Evolutionary conservation across 2,888 invertebrate genomes (phyloP), one percentile per base, ranked within the genome.

Genomic region (Pyralis farinalis): DNA sequence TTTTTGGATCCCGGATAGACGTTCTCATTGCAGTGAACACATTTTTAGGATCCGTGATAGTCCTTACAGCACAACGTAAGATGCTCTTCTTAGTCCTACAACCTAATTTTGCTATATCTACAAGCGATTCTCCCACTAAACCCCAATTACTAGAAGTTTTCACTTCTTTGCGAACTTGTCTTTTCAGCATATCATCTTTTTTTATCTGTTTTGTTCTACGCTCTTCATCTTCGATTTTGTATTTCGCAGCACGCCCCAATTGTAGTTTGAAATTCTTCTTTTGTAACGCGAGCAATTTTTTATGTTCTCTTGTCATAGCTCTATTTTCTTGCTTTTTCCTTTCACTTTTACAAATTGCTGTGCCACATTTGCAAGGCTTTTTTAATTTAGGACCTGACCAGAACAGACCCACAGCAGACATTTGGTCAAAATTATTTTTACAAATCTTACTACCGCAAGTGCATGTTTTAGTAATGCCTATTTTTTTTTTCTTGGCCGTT

Each of bases 91-190:
- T 11, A 20, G 51, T 43, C 1, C 45, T 52, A 9, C 43, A 9
- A 7, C 54, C 51, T 7, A 56, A 21, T 43, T 47, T 58, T 4
- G 49, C 48, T 4, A 60, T 29, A 32, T 63, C 64, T 36, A 53
- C 20, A 0, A 49, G 7, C 8, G 68, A 60, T 42, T 69, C 66
- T 5, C 57, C 45, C 1, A 53, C 32, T 11, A 63, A 43, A 3
- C 44, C 7, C 2, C 38, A 2, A 28, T 62, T 61, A 42, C 45
- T 29, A 2, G 49, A 25, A 5, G 7, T 25, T 25, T 25, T 25
- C 2, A 25, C n/a, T 25, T 25, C 25, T n/a, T 25, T 25, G 16
- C 16, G 3, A 16, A 16, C 3, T 16, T 4, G 16, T 3, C 16
- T 16, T 16, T 16, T 4, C 4, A 16, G 16, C 16, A 16, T 16